Conservation (phyloP, 2,113 vertebrate species). For the Salvator merianae region DNA sequence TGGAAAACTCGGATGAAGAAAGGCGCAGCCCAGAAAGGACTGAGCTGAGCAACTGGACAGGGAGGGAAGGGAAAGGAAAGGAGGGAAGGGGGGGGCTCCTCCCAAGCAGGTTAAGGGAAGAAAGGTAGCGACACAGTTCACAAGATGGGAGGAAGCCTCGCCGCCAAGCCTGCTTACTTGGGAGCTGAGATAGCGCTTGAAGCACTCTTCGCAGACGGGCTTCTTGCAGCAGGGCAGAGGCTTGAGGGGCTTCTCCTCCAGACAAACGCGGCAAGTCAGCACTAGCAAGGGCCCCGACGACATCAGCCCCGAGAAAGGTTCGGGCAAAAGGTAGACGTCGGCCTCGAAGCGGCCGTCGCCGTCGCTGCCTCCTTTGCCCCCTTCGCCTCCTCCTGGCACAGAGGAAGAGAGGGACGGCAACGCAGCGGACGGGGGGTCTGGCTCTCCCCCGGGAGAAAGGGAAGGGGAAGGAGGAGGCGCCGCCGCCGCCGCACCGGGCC, state of each 20-base stretch:
- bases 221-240: slow-evolving; percentile 92
- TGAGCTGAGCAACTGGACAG: too few relatives aligned
- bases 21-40: too few relatives aligned
- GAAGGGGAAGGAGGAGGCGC: neutral
- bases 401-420: slow-evolving; percentile 36
- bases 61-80: too few relatives aligned
- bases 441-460: neutral
- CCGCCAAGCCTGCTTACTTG: slow-evolving; percentile 78
- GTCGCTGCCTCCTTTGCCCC: slow-evolving; percentile 18
- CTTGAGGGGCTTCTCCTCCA: slow-evolving; percentile 88
- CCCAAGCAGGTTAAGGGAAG: too few relatives aligned
- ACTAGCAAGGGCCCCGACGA: slow-evolving; percentile 74
- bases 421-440: slow-evolving; percentile 25
- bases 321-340: slow-evolving; percentile 71
- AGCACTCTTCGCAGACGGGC: slow-evolving; percentile 93
- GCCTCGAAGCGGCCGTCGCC: slow-evolving; percentile 64
- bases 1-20: too few relatives aligned
- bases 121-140: too few relatives aligned
- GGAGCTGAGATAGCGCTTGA: slow-evolving; percentile 90
- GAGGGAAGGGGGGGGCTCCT: too few relatives aligned
- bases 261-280: slow-evolving; percentile 90
- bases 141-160: neutral
- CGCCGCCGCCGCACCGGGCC: slow-evolving; percentile 3
- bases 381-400: slow-evolving; percentile 35
- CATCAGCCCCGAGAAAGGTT: slow-evolving; percentile 80